phyloP scores from a whole-genome alignment of 1,140 invertebrate species.

The Zaprionus kolodkinae region DNA sequence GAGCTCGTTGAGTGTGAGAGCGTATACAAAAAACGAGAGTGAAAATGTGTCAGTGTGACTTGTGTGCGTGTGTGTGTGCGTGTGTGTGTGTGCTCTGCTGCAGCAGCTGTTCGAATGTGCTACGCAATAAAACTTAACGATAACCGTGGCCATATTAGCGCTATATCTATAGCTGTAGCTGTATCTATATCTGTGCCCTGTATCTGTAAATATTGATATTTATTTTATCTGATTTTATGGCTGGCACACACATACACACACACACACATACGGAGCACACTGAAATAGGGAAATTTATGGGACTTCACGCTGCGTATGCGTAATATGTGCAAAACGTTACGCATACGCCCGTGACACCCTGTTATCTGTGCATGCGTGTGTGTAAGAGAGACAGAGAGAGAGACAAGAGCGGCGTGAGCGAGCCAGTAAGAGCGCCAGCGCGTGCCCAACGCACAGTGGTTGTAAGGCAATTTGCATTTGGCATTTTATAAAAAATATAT shows the following conservation, averaged over 20 bases:
- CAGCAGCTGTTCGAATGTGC: constrained; percentile 46
- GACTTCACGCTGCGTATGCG: constrained; percentile 51
- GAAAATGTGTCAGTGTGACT: constrained; percentile 47
- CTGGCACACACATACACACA: background rate
- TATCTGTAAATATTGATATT: constrained; percentile 10
- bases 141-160: constrained; percentile 10
- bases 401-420: constrained; percentile 5
- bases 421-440: background rate
- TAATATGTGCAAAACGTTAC: constrained; percentile 45
- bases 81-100: constrained; percentile 5
- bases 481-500: background rate
- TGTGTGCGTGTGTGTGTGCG: background rate
- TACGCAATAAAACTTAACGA: constrained; percentile 39
- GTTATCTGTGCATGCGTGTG: constrained; percentile 2
- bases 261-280: too few species aligned
- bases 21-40: constrained; percentile 45
- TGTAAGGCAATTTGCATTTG: background rate
- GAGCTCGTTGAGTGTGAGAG: constrained; percentile 16
- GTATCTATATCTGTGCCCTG: background rate
- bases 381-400: background rate
- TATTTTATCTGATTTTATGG: constrained; percentile 3
- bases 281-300: too few species aligned
- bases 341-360: constrained; percentile 44
- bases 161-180: background rate
- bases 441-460: background rate